Evolutionary conservation across 2,888 invertebrate genomes (phyloP).

Genomic region (Daptonema setosum): DNA sequence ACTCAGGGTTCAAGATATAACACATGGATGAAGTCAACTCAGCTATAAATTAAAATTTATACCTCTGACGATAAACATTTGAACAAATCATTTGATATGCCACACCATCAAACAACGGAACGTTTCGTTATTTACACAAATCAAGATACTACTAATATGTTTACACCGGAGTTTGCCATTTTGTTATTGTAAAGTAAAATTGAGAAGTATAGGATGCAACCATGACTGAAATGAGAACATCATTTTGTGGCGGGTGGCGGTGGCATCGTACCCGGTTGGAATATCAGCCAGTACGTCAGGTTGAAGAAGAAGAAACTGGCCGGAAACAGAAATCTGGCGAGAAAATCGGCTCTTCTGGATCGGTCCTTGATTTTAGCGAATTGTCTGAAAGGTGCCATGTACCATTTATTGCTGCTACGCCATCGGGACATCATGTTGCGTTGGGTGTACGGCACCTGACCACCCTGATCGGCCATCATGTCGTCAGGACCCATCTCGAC

Average conservation of each 20-base stretch:
- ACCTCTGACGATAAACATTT: too few relatives aligned
- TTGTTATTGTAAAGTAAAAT: too few relatives aligned
- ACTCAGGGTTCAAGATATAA: too few relatives aligned
- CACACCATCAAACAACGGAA: too few relatives aligned
- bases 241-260: background rate
- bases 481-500: background rate
- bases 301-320: slow-evolving; percentile 8
- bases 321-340: background rate
- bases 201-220: too few relatives aligned
- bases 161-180: too few relatives aligned
- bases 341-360: background rate
- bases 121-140: too few relatives aligned
- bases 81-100: too few relatives aligned
- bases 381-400: background rate
- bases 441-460: background rate
- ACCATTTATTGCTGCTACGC: background rate
- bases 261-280: background rate
- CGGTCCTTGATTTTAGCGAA: slow-evolving; percentile 1
- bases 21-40: too few relatives aligned
- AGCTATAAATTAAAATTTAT: too few relatives aligned
- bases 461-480: background rate
- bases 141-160: too few relatives aligned
- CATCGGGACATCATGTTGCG: background rate
- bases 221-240: too few relatives aligned
- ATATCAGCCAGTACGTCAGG: background rate